phyloP scores from a whole-genome alignment of 2,113 vertebrate species.

The Lamprologus speciosus region DNA sequence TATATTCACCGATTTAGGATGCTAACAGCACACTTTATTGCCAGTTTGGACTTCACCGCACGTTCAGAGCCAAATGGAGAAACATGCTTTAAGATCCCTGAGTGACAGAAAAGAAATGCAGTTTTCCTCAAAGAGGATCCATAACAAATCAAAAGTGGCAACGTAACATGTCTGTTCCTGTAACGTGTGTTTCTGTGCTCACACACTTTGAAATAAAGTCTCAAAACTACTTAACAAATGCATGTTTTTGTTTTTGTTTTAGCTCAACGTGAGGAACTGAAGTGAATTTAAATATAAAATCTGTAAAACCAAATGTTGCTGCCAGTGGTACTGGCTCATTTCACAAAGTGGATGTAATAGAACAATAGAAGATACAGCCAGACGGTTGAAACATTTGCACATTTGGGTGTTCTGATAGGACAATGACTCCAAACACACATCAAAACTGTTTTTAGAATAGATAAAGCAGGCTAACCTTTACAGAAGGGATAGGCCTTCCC shows the following conservation, averaged over 20 bases:
- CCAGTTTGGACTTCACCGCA: conserved; percentile 1
- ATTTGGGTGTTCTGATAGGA: neutral
- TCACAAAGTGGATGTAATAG: neutral
- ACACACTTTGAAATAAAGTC: conserved; percentile 58
- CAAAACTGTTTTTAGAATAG: neutral
- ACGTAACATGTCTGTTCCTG: conserved; percentile 4
- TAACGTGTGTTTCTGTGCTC: conserved; percentile 42
- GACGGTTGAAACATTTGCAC: neutral
- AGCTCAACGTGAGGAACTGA: neutral
- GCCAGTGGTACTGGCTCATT: neutral
- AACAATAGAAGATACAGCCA: neutral
- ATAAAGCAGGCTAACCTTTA: neutral
- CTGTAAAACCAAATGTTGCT: neutral
- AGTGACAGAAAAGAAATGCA: conserved; percentile 24
- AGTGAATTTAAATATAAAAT: neutral
- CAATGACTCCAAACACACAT: neutral
- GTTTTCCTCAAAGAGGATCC: conserved; percentile 64
- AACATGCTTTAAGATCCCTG: neutral
- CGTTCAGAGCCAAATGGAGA: neutral
- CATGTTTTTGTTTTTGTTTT: neutral
- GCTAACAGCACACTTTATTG: neutral
- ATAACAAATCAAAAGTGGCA: neutral
- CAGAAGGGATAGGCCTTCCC: neutral
- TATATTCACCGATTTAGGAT: conserved; percentile 38
- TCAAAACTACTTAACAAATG: conserved; percentile 1